Percentiles rank a stretch among this genome's conserved stretches.
Evolutionary conservation across 1,140 invertebrate genomes (phyloP).

Genomic region (Aphelenchoides besseyi): DNA sequence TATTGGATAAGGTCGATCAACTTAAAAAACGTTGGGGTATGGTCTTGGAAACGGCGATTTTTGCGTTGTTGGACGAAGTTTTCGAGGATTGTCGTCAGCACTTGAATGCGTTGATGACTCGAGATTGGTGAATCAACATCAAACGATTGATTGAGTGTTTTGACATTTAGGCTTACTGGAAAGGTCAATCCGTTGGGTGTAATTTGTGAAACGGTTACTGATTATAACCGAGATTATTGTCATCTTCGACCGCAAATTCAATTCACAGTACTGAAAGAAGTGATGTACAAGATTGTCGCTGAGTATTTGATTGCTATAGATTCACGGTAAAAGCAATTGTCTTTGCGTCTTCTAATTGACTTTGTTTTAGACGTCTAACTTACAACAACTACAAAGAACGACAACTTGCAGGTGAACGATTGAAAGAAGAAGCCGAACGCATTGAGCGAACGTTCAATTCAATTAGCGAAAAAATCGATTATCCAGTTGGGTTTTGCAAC

Average conservation of each 20-base stretch:
- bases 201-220: conserved; percentile 46
- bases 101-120: conserved; percentile 44
- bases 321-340: conserved; percentile 17
- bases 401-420: conserved; percentile 39
- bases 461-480: conserved; percentile 32
- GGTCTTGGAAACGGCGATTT: conserved; percentile 38
- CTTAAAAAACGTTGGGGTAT: conserved; percentile 46
- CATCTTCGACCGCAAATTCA: conserved; percentile 41
- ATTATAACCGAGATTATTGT: conserved; percentile 46
- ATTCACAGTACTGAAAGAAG: conserved; percentile 35
- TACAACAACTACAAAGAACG: conserved; percentile 47
- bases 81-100: conserved; percentile 42
- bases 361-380: conserved; percentile 33
- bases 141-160: background rate
- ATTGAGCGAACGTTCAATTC: conserved; percentile 39
- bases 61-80: conserved; percentile 44
- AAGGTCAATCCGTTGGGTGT: conserved; percentile 36
- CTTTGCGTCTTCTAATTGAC: background rate
- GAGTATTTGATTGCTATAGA: conserved; percentile 50
- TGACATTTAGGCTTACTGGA: conserved; percentile 29
- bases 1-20: conserved; percentile 48
- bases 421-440: conserved; percentile 34
- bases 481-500: conserved; percentile 24
- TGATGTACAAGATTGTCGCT: conserved; percentile 40
- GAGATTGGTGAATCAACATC: conserved; percentile 28